A percentile compares a stretch with the other conserved stretches of the same genome.
Conservation (phyloP, 2,113 vertebrate genomes). For the Marmota flaviventris region DNA sequence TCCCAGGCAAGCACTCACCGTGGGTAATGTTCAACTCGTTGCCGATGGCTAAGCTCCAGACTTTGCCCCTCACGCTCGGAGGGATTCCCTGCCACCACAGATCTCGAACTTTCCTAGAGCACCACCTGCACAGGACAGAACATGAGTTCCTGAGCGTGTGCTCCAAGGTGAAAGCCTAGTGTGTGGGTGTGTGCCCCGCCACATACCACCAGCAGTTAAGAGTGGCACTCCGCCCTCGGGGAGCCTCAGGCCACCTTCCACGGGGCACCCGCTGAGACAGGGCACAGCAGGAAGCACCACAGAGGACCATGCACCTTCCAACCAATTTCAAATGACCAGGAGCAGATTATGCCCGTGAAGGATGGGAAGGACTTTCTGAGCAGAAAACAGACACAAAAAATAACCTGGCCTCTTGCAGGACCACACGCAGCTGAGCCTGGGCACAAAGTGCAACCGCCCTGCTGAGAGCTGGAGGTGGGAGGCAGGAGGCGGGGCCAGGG, state of each 20-base stretch:
- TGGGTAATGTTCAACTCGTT: slow-evolving; percentile 97
- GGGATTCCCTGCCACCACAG: slow-evolving; percentile 98
- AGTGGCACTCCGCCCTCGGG: too few species aligned
- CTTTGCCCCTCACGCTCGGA: slow-evolving; percentile 94
- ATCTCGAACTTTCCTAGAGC: slow-evolving; percentile 93
- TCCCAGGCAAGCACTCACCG: slow-evolving; percentile 85
- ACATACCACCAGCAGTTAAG: background rate
- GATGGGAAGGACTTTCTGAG: background rate
- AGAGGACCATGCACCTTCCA: background rate
- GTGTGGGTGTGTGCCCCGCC: accelerated
- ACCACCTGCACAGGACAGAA: slow-evolving; percentile 87
- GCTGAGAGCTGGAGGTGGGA: background rate
- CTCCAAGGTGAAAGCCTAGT: background rate
- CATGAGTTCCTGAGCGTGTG: accelerated
- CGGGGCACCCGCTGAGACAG: accelerated
- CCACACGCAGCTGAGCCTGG: accelerated
- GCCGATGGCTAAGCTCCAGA: slow-evolving; percentile 96
- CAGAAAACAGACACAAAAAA: background rate
- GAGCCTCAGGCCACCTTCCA: background rate
- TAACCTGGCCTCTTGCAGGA: background rate
- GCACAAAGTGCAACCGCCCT: accelerated
- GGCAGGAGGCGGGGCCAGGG: background rate
- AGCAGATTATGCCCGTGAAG: background rate
- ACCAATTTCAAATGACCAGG: accelerated
- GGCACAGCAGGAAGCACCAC: background rate